Conservation (phyloP, 2,113 vertebrate genomes). For the Microtus montanus region DNA sequence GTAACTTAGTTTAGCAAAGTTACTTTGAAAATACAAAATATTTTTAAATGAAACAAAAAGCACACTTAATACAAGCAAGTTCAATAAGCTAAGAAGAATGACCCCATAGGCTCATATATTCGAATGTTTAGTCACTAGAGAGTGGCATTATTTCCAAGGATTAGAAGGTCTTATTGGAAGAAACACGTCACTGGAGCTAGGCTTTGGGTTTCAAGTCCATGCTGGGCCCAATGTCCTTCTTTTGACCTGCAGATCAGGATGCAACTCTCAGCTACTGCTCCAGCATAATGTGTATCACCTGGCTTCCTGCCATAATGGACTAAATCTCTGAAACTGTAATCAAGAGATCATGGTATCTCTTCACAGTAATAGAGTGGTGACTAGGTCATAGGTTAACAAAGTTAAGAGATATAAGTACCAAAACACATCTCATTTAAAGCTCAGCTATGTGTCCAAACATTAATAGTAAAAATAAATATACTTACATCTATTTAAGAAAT, state of each 20-base stretch:
- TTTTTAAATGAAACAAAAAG: conserved; percentile 10
- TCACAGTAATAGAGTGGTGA: neutral
- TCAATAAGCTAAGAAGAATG: conserved; percentile 10
- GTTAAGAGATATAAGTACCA: conserved; percentile 36
- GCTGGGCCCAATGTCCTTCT: neutral
- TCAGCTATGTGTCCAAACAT: conserved; percentile 16
- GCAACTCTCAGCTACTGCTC: neutral
- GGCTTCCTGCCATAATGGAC: neutral
- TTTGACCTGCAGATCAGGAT: neutral
- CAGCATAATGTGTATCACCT: neutral
- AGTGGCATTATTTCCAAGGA: neutral
- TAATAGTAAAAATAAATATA: conserved; percentile 79
- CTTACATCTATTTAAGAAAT: conserved; percentile 99
- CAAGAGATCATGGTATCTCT: neutral
- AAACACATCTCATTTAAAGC: conserved; percentile 23
- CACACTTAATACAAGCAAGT: conserved; percentile 39
- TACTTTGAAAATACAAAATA: conserved; percentile 59
- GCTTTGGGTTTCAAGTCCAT: neutral
- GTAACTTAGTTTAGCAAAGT: conserved; percentile 11
- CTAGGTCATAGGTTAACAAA: neutral
- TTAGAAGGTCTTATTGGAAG: neutral
- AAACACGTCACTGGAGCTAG: neutral
- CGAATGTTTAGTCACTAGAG: neutral
- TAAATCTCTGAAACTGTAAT: neutral
- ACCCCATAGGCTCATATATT: neutral